Conservation (phyloP, 2,113 vertebrate species). For the Pluvialis apricaria region DNA sequence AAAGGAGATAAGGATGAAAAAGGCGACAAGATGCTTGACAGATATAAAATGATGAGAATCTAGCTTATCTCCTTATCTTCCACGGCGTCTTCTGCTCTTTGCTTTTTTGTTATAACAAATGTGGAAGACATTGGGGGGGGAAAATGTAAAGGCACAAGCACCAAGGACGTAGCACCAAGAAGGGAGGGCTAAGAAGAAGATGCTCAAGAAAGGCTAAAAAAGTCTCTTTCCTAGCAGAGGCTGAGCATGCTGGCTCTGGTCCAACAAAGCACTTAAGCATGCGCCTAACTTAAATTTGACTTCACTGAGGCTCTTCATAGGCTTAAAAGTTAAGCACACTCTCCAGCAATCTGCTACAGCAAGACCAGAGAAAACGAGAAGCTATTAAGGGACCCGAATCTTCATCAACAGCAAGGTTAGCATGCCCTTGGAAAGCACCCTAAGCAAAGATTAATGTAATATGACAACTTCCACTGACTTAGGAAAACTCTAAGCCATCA, state of each 20-base stretch:
- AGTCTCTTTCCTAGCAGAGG: background rate
- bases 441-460: background rate
- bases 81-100: background rate
- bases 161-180: background rate
- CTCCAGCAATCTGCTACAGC: background rate
- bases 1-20: background rate
- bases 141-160: slow-evolving; percentile 6
- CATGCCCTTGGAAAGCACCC: background rate
- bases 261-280: slow-evolving; percentile 40
- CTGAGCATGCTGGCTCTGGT: background rate
- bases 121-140: background rate
- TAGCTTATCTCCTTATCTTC: background rate
- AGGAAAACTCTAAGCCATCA: background rate
- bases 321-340: background rate
- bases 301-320: background rate
- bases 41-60: background rate
- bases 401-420: background rate
- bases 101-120: background rate
- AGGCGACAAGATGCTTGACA: background rate
- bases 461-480: background rate
- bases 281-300: background rate
- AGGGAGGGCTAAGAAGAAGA: background rate
- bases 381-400: background rate
- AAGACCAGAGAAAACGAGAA: background rate
- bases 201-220: background rate